These are phyloP conservation scores for Dolomedes plantarius DNA, from an alignment of 2,888 invertebrate species.

Conservation along the genomic window DNA sequence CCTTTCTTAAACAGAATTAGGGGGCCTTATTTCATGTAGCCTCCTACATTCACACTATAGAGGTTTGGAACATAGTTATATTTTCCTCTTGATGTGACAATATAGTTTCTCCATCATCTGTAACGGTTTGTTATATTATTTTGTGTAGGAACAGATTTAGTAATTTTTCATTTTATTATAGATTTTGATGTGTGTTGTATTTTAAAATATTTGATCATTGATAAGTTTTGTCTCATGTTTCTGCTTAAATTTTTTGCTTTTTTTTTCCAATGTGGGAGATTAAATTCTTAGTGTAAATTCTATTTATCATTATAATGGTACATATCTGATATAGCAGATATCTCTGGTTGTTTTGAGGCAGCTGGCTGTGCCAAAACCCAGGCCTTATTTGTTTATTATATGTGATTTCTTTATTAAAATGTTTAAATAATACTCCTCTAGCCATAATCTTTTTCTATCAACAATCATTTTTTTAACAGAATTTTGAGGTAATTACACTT, in stretches of 20 bases:
- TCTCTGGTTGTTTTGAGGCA: constrained; percentile 35
- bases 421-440: constrained; percentile 20
- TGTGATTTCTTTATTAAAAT: constrained; percentile 32
- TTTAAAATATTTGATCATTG: not conserved
- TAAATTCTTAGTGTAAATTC: no score
- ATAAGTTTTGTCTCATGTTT: not conserved
- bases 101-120: not conserved
- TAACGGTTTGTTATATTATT: not conserved
- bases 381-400: constrained; percentile 26
- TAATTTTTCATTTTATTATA: not conserved
- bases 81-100: not conserved
- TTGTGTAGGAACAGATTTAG: not conserved
- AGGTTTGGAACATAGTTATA: no score
- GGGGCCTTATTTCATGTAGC: no score
- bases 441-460: not conserved
- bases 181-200: not conserved
- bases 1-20: no score
- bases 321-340: not conserved
- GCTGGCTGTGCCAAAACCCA: constrained; percentile 38
- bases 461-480: no score
- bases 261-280: no score
- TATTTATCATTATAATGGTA: not conserved
- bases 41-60: no score
- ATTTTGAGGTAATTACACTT: no score
- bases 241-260: not conserved